Base-by-base conservation (phyloP, 2,113 vertebrate genomes). In the Scolopax mira region DNA sequence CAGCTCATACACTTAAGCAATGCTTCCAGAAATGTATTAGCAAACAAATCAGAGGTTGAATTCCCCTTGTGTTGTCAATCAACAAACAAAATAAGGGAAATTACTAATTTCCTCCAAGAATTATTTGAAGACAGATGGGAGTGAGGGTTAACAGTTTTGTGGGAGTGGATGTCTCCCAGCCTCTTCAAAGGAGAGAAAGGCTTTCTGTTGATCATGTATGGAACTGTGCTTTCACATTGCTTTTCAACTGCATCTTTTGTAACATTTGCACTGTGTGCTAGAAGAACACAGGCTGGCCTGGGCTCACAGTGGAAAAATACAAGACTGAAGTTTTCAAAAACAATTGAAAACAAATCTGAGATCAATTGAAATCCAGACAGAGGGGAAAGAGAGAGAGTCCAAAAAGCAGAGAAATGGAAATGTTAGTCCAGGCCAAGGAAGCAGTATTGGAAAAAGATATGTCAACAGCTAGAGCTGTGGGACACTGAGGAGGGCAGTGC, bases 271-370 rank as follows among this genome's bases (percentile, higher is more conserved):
- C 42, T 13, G 10, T 22, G 46, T 51, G 41, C 61, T 58, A 42
- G 49, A 85, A 78, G 51, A 90, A 41, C 0, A 0, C 24, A 70
- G 37, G 8, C 37, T 90, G 67, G 51, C 64, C 81, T 80, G 42
- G n/a, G 35, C 74, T 90, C 65, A 69, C 64, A 52, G 41, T 67
- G 82, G 82, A 86, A 93, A 95, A 96, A 86, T 37, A 69, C 75
- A 94, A 80, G 64, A 57, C 24, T 22, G 12, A 93, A 64, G 55
- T 57, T 87, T 58, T 19, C 27, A 73, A 85, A 88, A 83, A 65
- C 10, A 73, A 41, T 12, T 78, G 72, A 73, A 88, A 94, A 80
- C 22, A 78, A 86, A 91, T 49, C 75, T 67, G 42, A 80, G 67
- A 79, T 92, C 85, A 83, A 62, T 14, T 73, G 49, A 85, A 91